A percentile compares a stretch with the other conserved stretches of the same genome.
Evolutionary conservation across 1,140 invertebrate species (phyloP).

Genomic region (Lutraria rhynchaena): DNA sequence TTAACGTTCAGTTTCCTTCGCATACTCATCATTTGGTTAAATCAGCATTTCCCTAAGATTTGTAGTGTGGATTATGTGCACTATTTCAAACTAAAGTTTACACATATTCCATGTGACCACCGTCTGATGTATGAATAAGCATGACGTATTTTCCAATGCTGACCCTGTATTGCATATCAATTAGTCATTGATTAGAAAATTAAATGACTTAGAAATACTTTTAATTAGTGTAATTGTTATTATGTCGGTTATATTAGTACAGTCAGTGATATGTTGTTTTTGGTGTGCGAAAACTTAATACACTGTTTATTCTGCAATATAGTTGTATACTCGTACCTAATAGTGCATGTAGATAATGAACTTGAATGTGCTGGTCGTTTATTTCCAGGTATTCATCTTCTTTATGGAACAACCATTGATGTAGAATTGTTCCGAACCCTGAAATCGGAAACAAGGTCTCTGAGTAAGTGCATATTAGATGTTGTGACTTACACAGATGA

Average conservation of each 20-base stretch:
- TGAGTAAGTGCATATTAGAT: conserved; percentile 12
- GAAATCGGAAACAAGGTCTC: conserved; percentile 10
- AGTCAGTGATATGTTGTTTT: not conserved
- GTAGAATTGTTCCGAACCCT: conserved; percentile 13
- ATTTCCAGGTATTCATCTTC: conserved; percentile 21
- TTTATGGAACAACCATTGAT: conserved; percentile 29
- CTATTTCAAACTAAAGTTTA: not conserved
- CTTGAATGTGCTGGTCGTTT: not conserved
- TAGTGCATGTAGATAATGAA: not conserved
- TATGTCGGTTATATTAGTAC: not conserved
- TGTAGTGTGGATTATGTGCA: not conserved
- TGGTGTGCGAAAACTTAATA: not conserved
- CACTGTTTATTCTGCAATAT: not conserved
- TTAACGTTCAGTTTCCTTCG: not conserved
- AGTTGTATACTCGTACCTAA: not conserved
- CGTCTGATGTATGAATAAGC: no score
- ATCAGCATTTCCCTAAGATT: not conserved
- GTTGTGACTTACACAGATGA: not conserved
- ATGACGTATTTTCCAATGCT: no score
- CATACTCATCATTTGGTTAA: not conserved
- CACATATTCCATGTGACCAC: not conserved
- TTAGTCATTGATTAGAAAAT: no score
- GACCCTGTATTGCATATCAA: no score
- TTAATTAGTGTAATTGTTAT: not conserved
- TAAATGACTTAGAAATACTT: not conserved